These are phyloP conservation scores for Mylabris phalerata DNA, from an alignment of 1,140 invertebrate species.

Conservation along the genomic window DNA sequence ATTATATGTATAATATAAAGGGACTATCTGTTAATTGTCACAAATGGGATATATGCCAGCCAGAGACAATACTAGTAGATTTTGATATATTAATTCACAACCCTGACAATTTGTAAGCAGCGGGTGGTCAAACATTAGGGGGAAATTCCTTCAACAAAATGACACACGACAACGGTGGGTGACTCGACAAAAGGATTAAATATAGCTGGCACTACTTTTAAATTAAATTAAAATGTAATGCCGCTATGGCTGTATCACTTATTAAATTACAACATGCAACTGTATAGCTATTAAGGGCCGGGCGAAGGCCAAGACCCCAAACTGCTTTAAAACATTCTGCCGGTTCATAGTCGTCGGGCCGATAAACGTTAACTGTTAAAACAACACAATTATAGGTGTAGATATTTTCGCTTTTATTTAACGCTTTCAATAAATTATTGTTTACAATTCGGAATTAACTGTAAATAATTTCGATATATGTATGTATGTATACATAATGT, in stretches of 20 bases:
- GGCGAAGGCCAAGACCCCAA: constrained; percentile 15
- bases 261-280: constrained; percentile 36
- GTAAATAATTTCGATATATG: too few relatives aligned
- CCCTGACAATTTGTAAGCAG: constrained; percentile 24
- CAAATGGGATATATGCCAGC: constrained; percentile 11
- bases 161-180: constrained; percentile 22
- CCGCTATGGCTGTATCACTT: constrained; percentile 26
- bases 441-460: too few relatives aligned
- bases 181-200: constrained; percentile 24
- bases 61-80: constrained; percentile 13
- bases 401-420: too few relatives aligned
- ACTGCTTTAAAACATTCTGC: constrained; percentile 9
- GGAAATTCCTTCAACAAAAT: constrained; percentile 13
- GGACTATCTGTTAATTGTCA: constrained; percentile 10
- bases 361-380: not conserved
- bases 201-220: constrained; percentile 20
- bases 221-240: constrained; percentile 35
- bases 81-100: constrained; percentile 25
- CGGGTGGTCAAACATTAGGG: constrained; percentile 15
- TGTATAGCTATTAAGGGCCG: constrained; percentile 19
- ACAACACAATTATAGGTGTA: too few relatives aligned
- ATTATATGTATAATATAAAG: not conserved
- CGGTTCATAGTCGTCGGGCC: not conserved
- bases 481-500: too few relatives aligned
- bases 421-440: too few relatives aligned